These are phyloP conservation scores for Anoplophora glabripennis DNA, from an alignment of 1,140 invertebrate species.

Conservation along the genomic window DNA sequence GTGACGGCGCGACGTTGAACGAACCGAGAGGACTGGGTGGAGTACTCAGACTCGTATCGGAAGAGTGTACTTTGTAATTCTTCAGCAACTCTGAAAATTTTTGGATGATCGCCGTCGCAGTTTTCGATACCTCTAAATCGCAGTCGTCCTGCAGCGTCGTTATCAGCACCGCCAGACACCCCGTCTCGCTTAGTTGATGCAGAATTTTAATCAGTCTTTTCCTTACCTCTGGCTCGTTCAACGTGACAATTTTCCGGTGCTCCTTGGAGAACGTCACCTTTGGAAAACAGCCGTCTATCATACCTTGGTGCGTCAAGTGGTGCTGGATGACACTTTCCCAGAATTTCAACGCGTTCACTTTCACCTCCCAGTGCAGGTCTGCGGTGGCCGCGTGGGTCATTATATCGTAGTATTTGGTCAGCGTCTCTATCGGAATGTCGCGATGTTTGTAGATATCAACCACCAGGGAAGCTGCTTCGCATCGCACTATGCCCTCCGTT, in stretches of 20 bases:
- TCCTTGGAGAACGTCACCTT: conserved; percentile 75
- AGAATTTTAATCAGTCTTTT: conserved; percentile 61
- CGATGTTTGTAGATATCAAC: conserved; percentile 64
- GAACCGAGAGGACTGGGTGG: conserved; percentile 5
- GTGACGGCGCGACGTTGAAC: neutral
- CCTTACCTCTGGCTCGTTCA: conserved; percentile 66
- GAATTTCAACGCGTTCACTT: conserved; percentile 65
- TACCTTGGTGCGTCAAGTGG: conserved; percentile 68
- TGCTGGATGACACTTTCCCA: conserved; percentile 67
- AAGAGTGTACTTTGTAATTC: conserved; percentile 54
- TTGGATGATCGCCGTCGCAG: conserved; percentile 56
- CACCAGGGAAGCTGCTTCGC: conserved; percentile 65
- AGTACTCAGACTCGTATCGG: neutral
- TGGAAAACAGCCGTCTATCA: conserved; percentile 75
- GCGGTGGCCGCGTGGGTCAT: conserved; percentile 63
- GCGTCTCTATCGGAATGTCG: conserved; percentile 54
- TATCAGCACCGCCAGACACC: conserved; percentile 66
- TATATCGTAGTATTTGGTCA: conserved; percentile 51
- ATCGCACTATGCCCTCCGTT: conserved; percentile 70
- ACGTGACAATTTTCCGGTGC: conserved; percentile 68
- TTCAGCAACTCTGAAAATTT: conserved; percentile 58
- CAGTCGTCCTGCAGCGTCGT: conserved; percentile 65
- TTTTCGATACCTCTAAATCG: conserved; percentile 66
- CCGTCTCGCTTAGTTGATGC: conserved; percentile 59
- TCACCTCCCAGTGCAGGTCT: conserved; percentile 79